phyloP scores from a whole-genome alignment of 2,888 invertebrate species.

The Drosophila austrosaltans region DNA sequence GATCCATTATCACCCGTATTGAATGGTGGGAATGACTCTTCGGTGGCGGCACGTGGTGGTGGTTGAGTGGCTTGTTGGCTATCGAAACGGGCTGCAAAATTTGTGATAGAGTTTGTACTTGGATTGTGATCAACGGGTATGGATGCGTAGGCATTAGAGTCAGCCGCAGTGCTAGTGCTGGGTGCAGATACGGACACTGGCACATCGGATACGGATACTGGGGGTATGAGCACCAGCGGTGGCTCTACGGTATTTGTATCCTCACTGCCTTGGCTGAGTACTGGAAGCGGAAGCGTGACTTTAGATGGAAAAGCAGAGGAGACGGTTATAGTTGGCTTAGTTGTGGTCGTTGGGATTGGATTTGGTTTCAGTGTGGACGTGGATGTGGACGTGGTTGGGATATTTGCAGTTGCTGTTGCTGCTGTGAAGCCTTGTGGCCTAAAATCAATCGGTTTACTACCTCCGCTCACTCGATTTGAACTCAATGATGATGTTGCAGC shows the following conservation, averaged over 20 bases:
- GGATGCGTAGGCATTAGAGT: slow-evolving; percentile 10
- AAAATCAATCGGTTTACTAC: slow-evolving; percentile 60
- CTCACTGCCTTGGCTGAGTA: slow-evolving; percentile 32
- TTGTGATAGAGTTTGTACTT: slow-evolving; percentile 75
- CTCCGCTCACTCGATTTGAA: slow-evolving; percentile 33
- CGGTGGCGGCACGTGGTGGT: slow-evolving; percentile 37
- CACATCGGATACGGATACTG: slow-evolving; percentile 45
- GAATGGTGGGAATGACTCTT: slow-evolving; percentile 62
- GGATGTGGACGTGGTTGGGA: slow-evolving; percentile 31
- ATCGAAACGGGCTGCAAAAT: slow-evolving; percentile 81
- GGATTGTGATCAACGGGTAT: slow-evolving; percentile 36
- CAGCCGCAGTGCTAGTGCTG: not conserved
- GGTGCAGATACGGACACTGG: slow-evolving; percentile 35
- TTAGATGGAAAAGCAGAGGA: slow-evolving; percentile 76
- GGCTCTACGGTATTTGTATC: slow-evolving; percentile 57
- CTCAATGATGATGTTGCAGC: not conserved
- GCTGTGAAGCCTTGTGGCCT: slow-evolving; percentile 57
- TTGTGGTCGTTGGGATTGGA: slow-evolving; percentile 27
- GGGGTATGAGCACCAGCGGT: slow-evolving; percentile 69
- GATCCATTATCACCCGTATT: slow-evolving; percentile 14
- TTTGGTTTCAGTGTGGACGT: slow-evolving; percentile 6
- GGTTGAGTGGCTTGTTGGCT: slow-evolving; percentile 17
- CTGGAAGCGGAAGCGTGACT: slow-evolving; percentile 76
- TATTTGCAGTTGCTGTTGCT: slow-evolving; percentile 14
- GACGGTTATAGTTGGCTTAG: slow-evolving; percentile 38